Base-by-base conservation (phyloP, 2,888 invertebrate genomes). In the Isotomurus palustris region DNA sequence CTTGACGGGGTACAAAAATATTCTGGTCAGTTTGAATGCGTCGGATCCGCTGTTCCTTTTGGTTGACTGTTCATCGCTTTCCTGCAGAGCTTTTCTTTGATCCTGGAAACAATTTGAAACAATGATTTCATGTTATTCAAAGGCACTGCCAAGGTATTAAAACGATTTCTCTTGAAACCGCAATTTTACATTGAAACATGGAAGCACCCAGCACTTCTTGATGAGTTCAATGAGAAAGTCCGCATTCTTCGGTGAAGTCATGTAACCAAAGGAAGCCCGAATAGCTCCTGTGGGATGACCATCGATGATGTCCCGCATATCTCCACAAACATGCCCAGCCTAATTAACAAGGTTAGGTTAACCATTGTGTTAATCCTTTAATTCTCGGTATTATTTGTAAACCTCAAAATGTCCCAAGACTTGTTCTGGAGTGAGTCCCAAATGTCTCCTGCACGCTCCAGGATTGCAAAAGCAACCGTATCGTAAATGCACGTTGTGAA, bases 381-480 rank as follows among this genome's bases (percentile, higher is more conserved):
- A 17, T 40, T 40, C 8, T 10, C 40, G 4, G 6, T 22, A 22
- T 22, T 43, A 3, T 43, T 5, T 40, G 44, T 45, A 45, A 63
- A 70, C 70, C 74, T 87, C 82, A 75, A 84, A 91, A 75, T 93
- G 88, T 28, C 82, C 79, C 69, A 83, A 82, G 67, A 94, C 79
- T 54, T 88, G 84, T 14, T 82, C 78, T 51, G 85, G 81, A 0
- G 83, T 79, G 8, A 91, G 78, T 6, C 79, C 76, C 44, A 96
- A 78, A 72, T 88, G 87, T 48, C 84, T 78, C 74, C 93, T 90
- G 73, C 96, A 96, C 2, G 94, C 88, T 14, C 96, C 97, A 1
- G 93, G 87, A 78, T 97, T 97, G 75, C 97, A 97, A 74, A 95
- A 93, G 74, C 96, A 96, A 0, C 97, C 97, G 1, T 92, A 92